Percentiles rank a stretch among this genome's conserved stretches.
phyloP scores from a whole-genome alignment of 1,140 invertebrate genomes.

The Lethrus apterus region DNA sequence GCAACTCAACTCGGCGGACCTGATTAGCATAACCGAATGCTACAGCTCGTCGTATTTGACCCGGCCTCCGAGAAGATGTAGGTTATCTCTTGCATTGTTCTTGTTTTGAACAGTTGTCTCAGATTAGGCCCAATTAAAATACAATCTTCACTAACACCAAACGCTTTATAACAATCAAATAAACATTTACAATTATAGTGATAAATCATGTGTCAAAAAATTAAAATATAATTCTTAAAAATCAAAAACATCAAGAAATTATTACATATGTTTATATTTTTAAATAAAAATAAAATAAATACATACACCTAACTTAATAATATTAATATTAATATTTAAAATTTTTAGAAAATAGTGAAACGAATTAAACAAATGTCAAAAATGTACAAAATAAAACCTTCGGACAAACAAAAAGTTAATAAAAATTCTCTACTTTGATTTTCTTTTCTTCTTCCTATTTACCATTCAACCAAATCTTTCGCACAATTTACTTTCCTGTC shows the following conservation, averaged over 20 bases:
- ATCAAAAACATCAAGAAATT: not conserved
- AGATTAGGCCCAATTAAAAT: slow-evolving; percentile 19
- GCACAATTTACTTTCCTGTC: too few relatives aligned
- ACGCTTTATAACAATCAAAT: slow-evolving; percentile 5
- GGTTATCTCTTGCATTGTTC: slow-evolving; percentile 26
- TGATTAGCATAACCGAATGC: slow-evolving; percentile 28
- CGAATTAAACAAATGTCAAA: too few relatives aligned
- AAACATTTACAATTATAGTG: slow-evolving; percentile 1
- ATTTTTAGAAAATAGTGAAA: too few relatives aligned
- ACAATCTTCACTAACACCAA: not conserved
- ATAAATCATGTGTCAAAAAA: too few relatives aligned
- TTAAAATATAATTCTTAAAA: too few relatives aligned
- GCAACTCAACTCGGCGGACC: slow-evolving; percentile 12
- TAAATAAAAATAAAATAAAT: not conserved
- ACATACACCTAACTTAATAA: too few relatives aligned
- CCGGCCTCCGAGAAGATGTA: slow-evolving; percentile 23
- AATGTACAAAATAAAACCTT: too few relatives aligned
- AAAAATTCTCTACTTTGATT: too few relatives aligned
- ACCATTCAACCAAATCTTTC: too few relatives aligned
- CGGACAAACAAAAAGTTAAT: too few relatives aligned
- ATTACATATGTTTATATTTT: not conserved
- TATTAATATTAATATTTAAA: too few relatives aligned
- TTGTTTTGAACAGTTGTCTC: slow-evolving; percentile 18
- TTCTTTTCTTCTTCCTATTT: too few relatives aligned
- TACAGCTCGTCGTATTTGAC: slow-evolving; percentile 16